phyloP scores from a whole-genome alignment of 2,888 invertebrate species.

The Zeuzera pyrina region DNA sequence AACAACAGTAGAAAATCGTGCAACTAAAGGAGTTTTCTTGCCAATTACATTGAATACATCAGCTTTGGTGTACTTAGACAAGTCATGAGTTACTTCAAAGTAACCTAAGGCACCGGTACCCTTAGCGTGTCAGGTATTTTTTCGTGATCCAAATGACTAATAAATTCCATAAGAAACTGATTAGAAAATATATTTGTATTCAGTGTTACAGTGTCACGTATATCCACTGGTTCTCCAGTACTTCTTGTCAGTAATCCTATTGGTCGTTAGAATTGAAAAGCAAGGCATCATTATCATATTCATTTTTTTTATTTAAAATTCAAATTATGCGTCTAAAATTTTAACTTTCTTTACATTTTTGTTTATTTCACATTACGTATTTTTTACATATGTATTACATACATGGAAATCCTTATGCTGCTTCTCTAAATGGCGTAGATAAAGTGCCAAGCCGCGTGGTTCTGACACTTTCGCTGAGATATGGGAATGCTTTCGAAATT shows the following conservation, averaged over 20 bases:
- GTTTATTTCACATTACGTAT: no score
- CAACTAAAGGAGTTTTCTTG: constrained; percentile 64
- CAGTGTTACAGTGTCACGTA: constrained; percentile 10
- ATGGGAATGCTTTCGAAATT: no score
- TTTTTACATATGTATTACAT: no score
- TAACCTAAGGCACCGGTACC: constrained; percentile 87
- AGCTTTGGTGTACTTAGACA: constrained; percentile 70
- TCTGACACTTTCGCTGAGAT: no score
- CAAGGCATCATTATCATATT: no score
- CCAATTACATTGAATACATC: constrained; percentile 67
- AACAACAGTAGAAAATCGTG: constrained; percentile 70
- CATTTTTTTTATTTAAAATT: no score
- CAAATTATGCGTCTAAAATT: no score
- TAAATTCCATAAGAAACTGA: constrained; percentile 72
- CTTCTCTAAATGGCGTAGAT: no score
- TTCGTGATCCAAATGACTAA: constrained; percentile 84
- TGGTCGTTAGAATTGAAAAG: no score
- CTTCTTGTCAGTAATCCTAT: constrained; percentile 6
- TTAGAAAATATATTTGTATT: constrained; percentile 13
- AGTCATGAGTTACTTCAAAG: constrained; percentile 85
- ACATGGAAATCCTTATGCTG: no score
- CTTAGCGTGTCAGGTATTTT: constrained; percentile 91
- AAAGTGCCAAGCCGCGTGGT: no score
- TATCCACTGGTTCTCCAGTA: constrained; percentile 12
- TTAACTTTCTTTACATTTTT: no score